Base-by-base conservation (phyloP, 2,888 invertebrate species). In the Minunthozetes semirufus region DNA sequence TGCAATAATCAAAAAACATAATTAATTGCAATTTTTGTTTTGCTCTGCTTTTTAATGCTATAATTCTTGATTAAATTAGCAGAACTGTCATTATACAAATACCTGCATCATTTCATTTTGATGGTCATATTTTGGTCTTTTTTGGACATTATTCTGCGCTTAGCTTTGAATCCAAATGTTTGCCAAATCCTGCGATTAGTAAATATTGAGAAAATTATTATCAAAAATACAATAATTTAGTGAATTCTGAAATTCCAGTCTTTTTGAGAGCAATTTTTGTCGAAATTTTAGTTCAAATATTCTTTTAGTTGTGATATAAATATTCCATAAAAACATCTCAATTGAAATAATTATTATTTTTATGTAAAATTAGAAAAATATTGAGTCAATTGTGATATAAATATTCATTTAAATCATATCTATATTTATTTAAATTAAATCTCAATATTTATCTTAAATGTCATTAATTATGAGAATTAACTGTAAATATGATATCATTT, bases 401-500 rank as follows among this genome's bases (percentile, higher is more conserved):
- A 25, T 48, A 9, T 9, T 61, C 29, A 61, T 27, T 25, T 61
- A 8, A 61, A 48, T 29, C 27, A 70, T 25, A 48, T 42, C 48
- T 70, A 46, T 70, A 46, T 48, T 48, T 25, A 48, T 25, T 25
- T 42, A 27, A 19, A 19, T n/a, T 66, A 15, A 38, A 70, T 48
- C 70, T 48, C 70, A 48, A 48, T 70, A 48, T 70, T 70, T 25
- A 70, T 19, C 17, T 19, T 13, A 70, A 70, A 19, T 70, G 70
- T 70, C 48, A 70, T 70, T 48, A 48, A 70, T 46, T 70, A 46
- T 70, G 42, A 70, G 48, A 70, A 48, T 46, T 68, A 48, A 70
- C 48, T 70, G 42, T 70, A 46, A 70, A 48, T 15, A n/a, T 33
- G 4, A 19, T 13, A n/a, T 33, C 19, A 19, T 13, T 19, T 25